Base-by-base conservation (phyloP, 2,888 invertebrate genomes). In the Cyclophora punctaria region DNA sequence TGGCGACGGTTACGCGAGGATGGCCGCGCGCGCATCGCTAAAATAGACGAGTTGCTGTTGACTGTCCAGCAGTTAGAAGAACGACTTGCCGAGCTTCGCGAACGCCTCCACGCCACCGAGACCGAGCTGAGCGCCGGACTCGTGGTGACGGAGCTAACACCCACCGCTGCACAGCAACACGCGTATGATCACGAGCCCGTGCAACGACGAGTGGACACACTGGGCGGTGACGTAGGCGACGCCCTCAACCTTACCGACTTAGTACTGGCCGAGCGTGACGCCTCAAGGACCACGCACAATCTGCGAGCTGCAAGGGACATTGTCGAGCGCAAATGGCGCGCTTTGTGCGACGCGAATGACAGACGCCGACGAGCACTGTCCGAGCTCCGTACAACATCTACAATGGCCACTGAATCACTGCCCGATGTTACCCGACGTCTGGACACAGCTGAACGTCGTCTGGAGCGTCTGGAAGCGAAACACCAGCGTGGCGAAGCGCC, bases 221-320 rank as follows among this genome's bases (percentile, higher is more conserved):
- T 95, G 67, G 95, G 95, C 69, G 91, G 91, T 46, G 93, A 94
- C 63, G 91, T 96, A 3, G 93, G 93, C 2, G 94, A 95, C 69
- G 92, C 95, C 0, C 78, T 96, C 2, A 95, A 95, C 69, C 90
- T 94, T 95, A 95, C 65, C 95, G 96, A 65, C 89, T 5, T 95
- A 45, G 80, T 96, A 2, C 81, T 95, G 45, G 93, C 90, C 64
- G 95, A 96, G 64, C 91, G 93, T 2, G 94, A 95, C 60, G 89
- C 92, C 93, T 93, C 66, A 91, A 92, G 0, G 92, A 94, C 61
- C 92, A 95, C 48, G 92, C 91, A 93, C 41, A 91, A 91, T 48
- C 85, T 95, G 6, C 91, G 91, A 35, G 84, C 86, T 0, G 92
- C 93, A 0, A 91, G 93, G 48, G 92, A 93, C 48, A 92, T 92